Base-by-base conservation (phyloP, 1,140 invertebrate species). In the Nomia melanderi region DNA sequence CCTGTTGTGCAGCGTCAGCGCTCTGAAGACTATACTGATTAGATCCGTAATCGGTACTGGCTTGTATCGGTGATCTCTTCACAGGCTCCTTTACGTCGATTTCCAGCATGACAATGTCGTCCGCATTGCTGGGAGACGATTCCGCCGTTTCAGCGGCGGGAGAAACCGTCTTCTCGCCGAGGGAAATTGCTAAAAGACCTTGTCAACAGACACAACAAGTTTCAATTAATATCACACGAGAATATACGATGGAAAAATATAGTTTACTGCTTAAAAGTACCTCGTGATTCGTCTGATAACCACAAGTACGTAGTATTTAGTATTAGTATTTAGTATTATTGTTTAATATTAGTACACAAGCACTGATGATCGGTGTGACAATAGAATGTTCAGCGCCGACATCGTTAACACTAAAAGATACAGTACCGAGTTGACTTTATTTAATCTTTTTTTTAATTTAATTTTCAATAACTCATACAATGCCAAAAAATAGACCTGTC, bases 21-120 rank as follows among this genome's bases (percentile, higher is more conserved):
- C 90, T 88, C 25, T 91, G 84, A 73, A 92, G 87, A 82, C 92
- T 85, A 67, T 90, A 92, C 77, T 92, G 91, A 78, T 86, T 88
- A 70, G 87, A 79, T 29, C 90, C 91, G 81, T 92, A 92, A 75
- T 92, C 84, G 47, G 78, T 85, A 23, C 77, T 90, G 0, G 88
- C 86, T 65, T 88, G 74, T 39, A 92, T 67, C 50, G 92, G 92
- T 47, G 91, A 92, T 67, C 92, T 88, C 69, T 92, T 92, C 53
- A 83, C 85, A 70, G 88, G 91, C 78, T 91, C 90, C 82, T 91
- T 92, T 54, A 92, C 86, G 79, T 92, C 89, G 76, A 92, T 90
- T 84, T 92, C 91, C 41, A 92, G 76, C 67, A 92, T 72, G 31
- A 92, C 85, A 72, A 92, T 85, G 75, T 91, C 90, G 59, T 90